Evolutionary conservation across 2,797 vertebrate species (phyloP), one percentile per base, ranked within the genome.

Genomic region (Acanthornis magna): DNA sequence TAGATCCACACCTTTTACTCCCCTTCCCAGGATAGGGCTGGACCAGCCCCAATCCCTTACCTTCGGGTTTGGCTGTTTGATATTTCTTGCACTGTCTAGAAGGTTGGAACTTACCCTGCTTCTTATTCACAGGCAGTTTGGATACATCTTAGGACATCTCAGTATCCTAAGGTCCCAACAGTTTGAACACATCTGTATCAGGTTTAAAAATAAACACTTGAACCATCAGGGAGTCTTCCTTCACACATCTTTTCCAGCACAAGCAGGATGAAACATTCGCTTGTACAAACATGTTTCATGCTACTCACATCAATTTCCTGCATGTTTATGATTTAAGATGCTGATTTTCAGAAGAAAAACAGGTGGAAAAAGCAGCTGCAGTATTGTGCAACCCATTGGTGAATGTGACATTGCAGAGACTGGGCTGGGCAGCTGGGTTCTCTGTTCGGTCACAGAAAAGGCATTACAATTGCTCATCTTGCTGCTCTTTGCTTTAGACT

Each of bases 311-410:
- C 51, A 60, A 45, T 84, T 91, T 89, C 14, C 51, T 76, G 32
- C 43, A 13, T 60, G n/a, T 55, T 86, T 87, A 60, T 74, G 34
- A 17, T 38, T 82, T 73, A 76, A 71, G 34, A 76, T 67, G 50
- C 42, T 63, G 32, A 14, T 68, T 93, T 61, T 67, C 42, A 38
- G 77, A 73, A 79, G 60, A 61, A 74, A 85, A 86, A 66, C 61
- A 76, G 79, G 80, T 93, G 84, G 57, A n/a, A 93, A 89, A 93
- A 85, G 63, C 67, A 94, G 63, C 53, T 92, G 86, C 32, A 63
- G 21, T 65, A 40, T 87, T 62, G 23, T 71, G 53, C 77, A 85
- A 66, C 4, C 3, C 25, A 23, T 32, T 61, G 43, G 58, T 90
- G 60, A 88, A 73, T 10, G 13, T 1, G 1, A 47, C 43, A 71